Evolutionary conservation across 2,888 invertebrate genomes (phyloP), one percentile per base, ranked within the genome.

Genomic region (Drosophila histrio): DNA sequence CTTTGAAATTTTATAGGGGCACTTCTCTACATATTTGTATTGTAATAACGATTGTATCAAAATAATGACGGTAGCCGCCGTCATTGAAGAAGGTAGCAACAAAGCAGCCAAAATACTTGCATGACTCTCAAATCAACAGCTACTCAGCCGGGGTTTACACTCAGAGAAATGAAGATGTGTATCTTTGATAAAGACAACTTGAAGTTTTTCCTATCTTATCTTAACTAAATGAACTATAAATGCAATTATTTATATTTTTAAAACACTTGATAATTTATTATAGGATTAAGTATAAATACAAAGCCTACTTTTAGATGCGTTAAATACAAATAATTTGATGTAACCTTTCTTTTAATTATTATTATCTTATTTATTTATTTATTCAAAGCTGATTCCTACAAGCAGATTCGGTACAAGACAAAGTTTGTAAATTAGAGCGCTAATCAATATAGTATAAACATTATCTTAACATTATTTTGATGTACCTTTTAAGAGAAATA

Each of bases 1-100:
- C 17, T 44, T 46, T 66, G 46, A 15, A 24, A 49, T 52, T 46
- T n/a, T 59, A 72, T 71, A 71, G 58, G 70, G 65, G 58, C 54
- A 52, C 17, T 56, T 32, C 15, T 43, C 9, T 15, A 28, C 30
- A 28, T 34, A 17, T 9, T 43, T 39, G 24, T 58, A 49, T 43
- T 39, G 24, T 58, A 49, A 19, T 24, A 46, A 39, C 32, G 38
- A 60, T 41, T 54, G 34, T 46, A 59, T 44, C 47, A 49, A 49
- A 43, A 52, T 34, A 46, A 50, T 54, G 67, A 72, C 34, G 66
- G 50, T 52, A 54, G 53, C 64, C 53, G 30, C 32, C 50, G 30
- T 38, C 41, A 47, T 46, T 54, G 22, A 41, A 60, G 22, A 41
- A 60, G 46, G 22, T 44, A 53, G 19, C 36, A 39, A 39, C 32